Evolutionary conservation across 1,140 invertebrate species (phyloP), one percentile per base, ranked within the genome.

Genomic region (Propsilocerus akamusi): DNA sequence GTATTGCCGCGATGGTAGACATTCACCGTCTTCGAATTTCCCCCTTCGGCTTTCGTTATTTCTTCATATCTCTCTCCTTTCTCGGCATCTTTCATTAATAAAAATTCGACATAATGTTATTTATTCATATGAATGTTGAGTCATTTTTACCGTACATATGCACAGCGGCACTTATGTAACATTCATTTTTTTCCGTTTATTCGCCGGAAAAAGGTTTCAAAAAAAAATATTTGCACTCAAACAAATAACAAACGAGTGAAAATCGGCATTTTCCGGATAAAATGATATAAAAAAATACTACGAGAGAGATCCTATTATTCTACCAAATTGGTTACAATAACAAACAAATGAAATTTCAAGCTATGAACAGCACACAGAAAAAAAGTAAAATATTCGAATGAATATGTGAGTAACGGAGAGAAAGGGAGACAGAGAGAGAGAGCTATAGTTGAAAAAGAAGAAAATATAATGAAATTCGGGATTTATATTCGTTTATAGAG

Each of bases 21-120:
- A 41, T 14, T 20, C 14, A 30, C 10, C 10, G n/a, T 11, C 10
- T 30, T 30, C n/a, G 10, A 8, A 3, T 30, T 30, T 30, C 28
- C n/a, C 28, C n/a, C n/a, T 11, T n/a, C 28, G 10, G 10, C n/a
- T 30, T 30, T 30, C 6, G 28, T 30, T 30, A 30, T 30, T 30
- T 30, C n/a, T 30, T 30, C 10, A 30, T 30, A 6, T 30, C n/a
- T 30, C 2, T 11, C 28, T 11, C 10, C 28, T 30, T 8, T 30
- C 28, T 30, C 3, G 28, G 6, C n/a, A 41, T 41, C n/a, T 30
- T 41, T 41, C 34, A 41, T 41, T 41, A 41, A 41, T 41, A 41
- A 41, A 41, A 41, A 41, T 41, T 41, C 14, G 34, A 41, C 34
- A 41, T 20, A 41, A n/a, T n/a, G 14, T 41, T 41, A 41, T 41